Base-by-base conservation (phyloP, 2,888 invertebrate species). In the Hirtodrosophila cameraria region DNA sequence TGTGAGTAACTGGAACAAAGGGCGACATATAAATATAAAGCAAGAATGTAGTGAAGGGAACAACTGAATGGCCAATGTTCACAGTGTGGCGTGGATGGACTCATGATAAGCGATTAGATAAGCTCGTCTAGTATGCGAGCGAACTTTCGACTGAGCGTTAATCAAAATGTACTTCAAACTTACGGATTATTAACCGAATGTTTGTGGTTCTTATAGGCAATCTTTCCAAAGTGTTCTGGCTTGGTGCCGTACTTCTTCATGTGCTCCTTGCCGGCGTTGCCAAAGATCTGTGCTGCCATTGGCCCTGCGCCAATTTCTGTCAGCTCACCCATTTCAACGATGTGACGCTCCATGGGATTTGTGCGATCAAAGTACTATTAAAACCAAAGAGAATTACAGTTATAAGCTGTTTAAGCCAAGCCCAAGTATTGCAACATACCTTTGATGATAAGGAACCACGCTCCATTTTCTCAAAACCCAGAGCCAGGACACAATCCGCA, bases 381-480 rank as follows among this genome's bases (percentile, higher is more conserved):
- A n/a, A 0, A 12, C 7, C 8, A 8, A 7, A 3, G 6, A 4
- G 16, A 25, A 5, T 0, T 2, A 1, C 6, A 5, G 1, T 9
- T n/a, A 1, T 11, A 1, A 2, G n/a, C n/a, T n/a, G n/a, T n/a
- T n/a, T n/a, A 2, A 13, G 11, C 0, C 8, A 7, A 11, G 9
- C n/a, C n/a, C n/a, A 23, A 7, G 1, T 7, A 2, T 3, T 13
- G 7, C 0, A 5, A 15, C 12, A 9, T 64, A 94, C 96, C 91
- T 94, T 95, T 0, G 94, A 91, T 9, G 93, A 92, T 8, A 99
- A 92, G 0, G 99, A 97, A 0, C 99, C 99, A 9, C 94, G 93
- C 75, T 98, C 95, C 99, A 99, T 99, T 91, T 99, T 99, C 89
- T 99, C 99, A 90, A 99, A 99, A 3, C 99, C 99, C 23, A 99